Conservation (phyloP, 2,113 vertebrate genomes). For the Daboia siamensis region DNA sequence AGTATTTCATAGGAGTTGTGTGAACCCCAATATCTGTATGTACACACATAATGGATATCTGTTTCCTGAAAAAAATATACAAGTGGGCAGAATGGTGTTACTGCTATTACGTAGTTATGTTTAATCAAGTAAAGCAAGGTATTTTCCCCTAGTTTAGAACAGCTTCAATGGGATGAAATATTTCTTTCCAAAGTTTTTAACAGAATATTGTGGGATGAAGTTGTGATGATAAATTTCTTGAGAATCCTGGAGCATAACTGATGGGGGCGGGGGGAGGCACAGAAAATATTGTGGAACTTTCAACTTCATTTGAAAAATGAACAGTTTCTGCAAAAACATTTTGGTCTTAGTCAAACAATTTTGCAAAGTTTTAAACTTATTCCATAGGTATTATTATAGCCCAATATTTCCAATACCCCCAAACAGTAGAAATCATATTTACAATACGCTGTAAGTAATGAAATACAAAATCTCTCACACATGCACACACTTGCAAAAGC, state of each 20-base stretch:
- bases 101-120: conserved; percentile 6
- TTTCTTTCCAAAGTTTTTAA: conserved; percentile 3
- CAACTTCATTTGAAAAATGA: not conserved
- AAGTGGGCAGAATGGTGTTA: conserved; percentile 29
- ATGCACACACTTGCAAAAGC: not conserved
- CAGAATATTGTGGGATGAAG: conserved; percentile 1
- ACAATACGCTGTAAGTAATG: not conserved
- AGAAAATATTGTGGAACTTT: not conserved
- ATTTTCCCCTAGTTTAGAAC: not conserved
- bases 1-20: conserved; percentile 45
- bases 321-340: not conserved
- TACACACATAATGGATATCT: conserved; percentile 33
- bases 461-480: not conserved
- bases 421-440: not conserved
- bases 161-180: not conserved
- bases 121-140: not conserved
- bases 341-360: not conserved
- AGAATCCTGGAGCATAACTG: not conserved
- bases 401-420: not conserved
- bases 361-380: not conserved
- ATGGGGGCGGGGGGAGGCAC: not conserved
- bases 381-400: not conserved
- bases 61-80: conserved; percentile 20
- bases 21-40: not conserved
- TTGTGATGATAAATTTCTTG: not conserved